These are phyloP conservation scores for Pseudomyrmex cubaensis DNA, from an alignment of 1,140 invertebrate genomes.

Conservation along the genomic window DNA sequence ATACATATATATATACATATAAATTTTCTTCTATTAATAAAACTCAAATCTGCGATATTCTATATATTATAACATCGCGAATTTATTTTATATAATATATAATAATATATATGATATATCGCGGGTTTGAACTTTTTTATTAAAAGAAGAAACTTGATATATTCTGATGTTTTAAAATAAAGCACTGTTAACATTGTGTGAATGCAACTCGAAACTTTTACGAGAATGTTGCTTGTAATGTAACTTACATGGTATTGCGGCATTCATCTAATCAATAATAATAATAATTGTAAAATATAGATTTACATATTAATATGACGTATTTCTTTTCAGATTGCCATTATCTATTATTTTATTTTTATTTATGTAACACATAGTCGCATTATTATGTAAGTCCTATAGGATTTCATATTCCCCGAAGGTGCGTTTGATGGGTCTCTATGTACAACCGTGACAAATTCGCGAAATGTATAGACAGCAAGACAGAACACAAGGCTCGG, in stretches of 20 bases:
- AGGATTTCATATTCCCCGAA: background rate
- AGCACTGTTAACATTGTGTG: too few species aligned
- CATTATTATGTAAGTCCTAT: background rate
- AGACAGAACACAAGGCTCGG: background rate
- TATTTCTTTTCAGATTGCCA: background rate
- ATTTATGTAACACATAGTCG: background rate
- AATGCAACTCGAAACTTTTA: background rate
- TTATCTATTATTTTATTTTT: background rate
- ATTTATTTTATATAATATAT: background rate
- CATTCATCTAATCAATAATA: background rate
- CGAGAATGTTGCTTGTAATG: background rate
- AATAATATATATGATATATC: too few species aligned
- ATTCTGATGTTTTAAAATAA: too few species aligned
- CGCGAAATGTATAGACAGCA: constrained; percentile 12
- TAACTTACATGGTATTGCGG: background rate
- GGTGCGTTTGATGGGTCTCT: constrained; percentile 8
- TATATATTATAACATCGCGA: background rate
- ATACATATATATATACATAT: too few species aligned
- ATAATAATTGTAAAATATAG: background rate
- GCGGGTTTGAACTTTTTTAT: too few species aligned
- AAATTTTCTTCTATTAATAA: too few species aligned
- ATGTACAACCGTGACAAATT: constrained; percentile 32
- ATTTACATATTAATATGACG: background rate
- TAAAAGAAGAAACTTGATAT: too few species aligned
- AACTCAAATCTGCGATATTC: too few species aligned